Evolutionary conservation across 1,140 invertebrate genomes (phyloP), one percentile per base, ranked within the genome.

Genomic region (Diplogasteroides magnus): DNA sequence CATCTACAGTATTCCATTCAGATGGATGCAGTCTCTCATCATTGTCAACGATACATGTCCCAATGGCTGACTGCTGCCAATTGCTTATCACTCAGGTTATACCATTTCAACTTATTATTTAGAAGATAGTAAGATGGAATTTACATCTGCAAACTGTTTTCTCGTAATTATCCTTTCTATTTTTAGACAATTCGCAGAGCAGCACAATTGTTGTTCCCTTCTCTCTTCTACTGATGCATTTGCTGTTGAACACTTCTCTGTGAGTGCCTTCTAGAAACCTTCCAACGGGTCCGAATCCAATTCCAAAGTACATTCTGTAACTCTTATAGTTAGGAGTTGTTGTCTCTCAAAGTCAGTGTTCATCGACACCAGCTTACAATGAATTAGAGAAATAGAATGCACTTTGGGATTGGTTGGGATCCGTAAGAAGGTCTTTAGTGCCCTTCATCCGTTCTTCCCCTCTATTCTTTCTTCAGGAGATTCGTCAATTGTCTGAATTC

Each of bases 121-220:
- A n/a, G n/a, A n/a, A n/a, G n/a, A n/a, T n/a, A n/a, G n/a, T n/a
- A n/a, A n/a, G n/a, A n/a, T n/a, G n/a, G n/a, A n/a, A n/a, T n/a
- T n/a, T n/a, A n/a, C n/a, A n/a, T n/a, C n/a, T n/a, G n/a, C n/a
- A n/a, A n/a, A n/a, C n/a, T n/a, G n/a, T n/a, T n/a, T n/a, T n/a
- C n/a, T n/a, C n/a, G n/a, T n/a, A n/a, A n/a, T n/a, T n/a, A n/a
- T n/a, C n/a, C n/a, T n/a, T n/a, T n/a, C n/a, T 27, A 23, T 31
- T 19, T 59, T 76, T 59, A 63, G 75, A 23, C 64, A 71, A 19
- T 76, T 76, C 31, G 68, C 74, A 11, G 69, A 75, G 37, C 68
- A 67, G 29, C 64, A 75, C 61, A 74, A 75, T 37, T 75, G 74
- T 32, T 55, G 58, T n/a, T 64, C 57, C n/a, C 68, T 75, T 3